These are phyloP conservation scores for Drosophila ironensis DNA, from an alignment of 1,140 invertebrate genomes.

Conservation along the genomic window DNA sequence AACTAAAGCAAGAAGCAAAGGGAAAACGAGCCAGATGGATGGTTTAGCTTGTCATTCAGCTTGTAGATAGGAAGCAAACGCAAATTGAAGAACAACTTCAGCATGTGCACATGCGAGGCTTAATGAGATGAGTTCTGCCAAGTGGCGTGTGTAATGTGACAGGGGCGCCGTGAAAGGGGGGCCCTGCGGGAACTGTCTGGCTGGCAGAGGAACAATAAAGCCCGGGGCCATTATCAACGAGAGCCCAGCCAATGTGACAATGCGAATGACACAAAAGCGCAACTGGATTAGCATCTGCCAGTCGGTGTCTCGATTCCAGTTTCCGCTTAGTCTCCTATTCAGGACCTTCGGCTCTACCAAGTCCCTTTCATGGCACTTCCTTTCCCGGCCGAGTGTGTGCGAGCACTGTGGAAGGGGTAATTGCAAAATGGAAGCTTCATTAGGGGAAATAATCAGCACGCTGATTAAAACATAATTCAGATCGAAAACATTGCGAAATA, in stretches of 20 bases:
- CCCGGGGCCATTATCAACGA: slow-evolving; percentile 55
- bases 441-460: background rate
- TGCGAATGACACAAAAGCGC: slow-evolving; percentile 51
- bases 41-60: slow-evolving; percentile 17
- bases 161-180: slow-evolving; percentile 4
- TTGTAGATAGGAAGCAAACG: slow-evolving; percentile 44
- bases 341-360: background rate
- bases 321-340: slow-evolving; percentile 39
- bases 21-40: slow-evolving; percentile 9
- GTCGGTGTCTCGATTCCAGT: slow-evolving; percentile 46
- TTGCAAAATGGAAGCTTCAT: background rate
- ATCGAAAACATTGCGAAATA: background rate
- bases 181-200: slow-evolving; percentile 10
- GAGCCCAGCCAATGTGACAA: slow-evolving; percentile 53
- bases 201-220: slow-evolving; percentile 53
- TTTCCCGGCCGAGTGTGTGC: slow-evolving; percentile 15
- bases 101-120: slow-evolving; percentile 50
- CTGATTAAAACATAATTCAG: background rate
- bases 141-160: slow-evolving; percentile 57
- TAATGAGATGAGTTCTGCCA: slow-evolving; percentile 60
- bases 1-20: slow-evolving; percentile 3
- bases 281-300: slow-evolving; percentile 58
- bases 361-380: slow-evolving; percentile 1
- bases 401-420: slow-evolving; percentile 11
- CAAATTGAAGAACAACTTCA: slow-evolving; percentile 58